phyloP scores from a whole-genome alignment of 1,140 invertebrate genomes.

The Atta cephalotes region DNA sequence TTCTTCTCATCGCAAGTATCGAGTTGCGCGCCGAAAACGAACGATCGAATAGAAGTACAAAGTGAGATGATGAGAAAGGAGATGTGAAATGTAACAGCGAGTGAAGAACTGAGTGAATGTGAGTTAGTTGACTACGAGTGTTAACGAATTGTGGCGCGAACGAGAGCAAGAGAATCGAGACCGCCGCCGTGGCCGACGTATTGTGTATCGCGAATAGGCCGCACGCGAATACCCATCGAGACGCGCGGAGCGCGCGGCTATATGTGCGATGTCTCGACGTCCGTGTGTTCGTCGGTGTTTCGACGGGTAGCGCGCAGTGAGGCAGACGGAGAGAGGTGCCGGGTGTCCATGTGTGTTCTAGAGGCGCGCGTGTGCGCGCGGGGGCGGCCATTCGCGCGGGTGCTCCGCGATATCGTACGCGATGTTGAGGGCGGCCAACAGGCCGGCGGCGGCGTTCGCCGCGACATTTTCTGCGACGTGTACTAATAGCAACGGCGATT shows the following conservation, averaged over 20 bases:
- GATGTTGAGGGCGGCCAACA: conserved; percentile 3
- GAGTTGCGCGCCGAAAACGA: conserved; percentile 35
- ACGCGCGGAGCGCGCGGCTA: conserved; percentile 50
- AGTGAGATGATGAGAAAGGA: conserved; percentile 1
- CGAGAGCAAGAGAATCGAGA: conserved; percentile 56
- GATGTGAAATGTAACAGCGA: background rate
- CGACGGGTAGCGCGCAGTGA: conserved; percentile 7
- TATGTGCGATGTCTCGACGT: conserved; percentile 53
- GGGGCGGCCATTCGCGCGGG: conserved; percentile 41
- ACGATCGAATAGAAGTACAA: background rate
- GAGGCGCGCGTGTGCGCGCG: conserved; percentile 50
- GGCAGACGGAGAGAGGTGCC: conserved; percentile 31
- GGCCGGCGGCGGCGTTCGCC: conserved; percentile 3
- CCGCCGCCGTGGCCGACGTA: conserved; percentile 51
- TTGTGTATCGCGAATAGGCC: conserved; percentile 68
- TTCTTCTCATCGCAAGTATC: background rate
- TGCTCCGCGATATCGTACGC: conserved; percentile 26
- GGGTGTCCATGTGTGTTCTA: conserved; percentile 13
- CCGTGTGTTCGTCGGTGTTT: conserved; percentile 47
- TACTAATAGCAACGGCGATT: background rate
- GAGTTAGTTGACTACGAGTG: conserved; percentile 6
- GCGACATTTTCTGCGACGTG: conserved; percentile 10
- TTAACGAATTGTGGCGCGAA: conserved; percentile 5
- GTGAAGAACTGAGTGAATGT: conserved; percentile 36
- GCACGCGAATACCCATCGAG: conserved; percentile 39